Base-by-base conservation (phyloP, 1,140 invertebrate species). In the Drosophila grimshawi region DNA sequence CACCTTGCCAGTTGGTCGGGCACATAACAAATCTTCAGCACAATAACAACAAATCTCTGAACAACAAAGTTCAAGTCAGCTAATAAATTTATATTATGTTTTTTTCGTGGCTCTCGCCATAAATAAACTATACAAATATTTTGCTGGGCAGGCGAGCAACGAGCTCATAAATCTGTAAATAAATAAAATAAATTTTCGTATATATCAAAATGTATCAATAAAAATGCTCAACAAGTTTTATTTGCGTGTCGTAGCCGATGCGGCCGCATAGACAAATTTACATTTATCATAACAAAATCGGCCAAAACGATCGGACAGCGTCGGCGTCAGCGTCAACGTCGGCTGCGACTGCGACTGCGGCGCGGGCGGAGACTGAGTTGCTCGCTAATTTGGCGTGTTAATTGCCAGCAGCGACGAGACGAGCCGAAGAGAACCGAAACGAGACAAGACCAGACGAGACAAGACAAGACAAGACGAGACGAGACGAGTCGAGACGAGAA, bases 161-260 rank as follows among this genome's bases (percentile, higher is more conserved):
- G 72, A 88, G 79, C 82, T 86, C 82, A 86, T 86, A 86, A 86
- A 86, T 86, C 83, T 86, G 83, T 88, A 86, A 86, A 82, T 83
- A 88, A 82, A 88, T 86, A 77, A 86, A 83, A 86, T 86, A 86
- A 82, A 86, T 86, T 86, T 88, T 86, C 79, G 67, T 79, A 76
- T 76, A 88, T 88, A 82, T 79, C 83, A 86, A 88, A 86, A 88
- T 74, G 82, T 88, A 86, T 86, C 82, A 86, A 86, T 86, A 86
- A 86, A 88, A 88, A 88, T 88, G 82, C 82, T 86, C 83, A 88
- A 86, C 82, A 88, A 86, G 82, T 88, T 86, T 86, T 86, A 65
- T 69, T 63, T 76, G 65, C 39, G 55, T 52, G 56, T 27, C 37
- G 19, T 39, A 43, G 61, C 10, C 53, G 33, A 48, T 19, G 48